Base-by-base conservation (phyloP, 1,140 invertebrate genomes). In the Gryon sp. region DNA sequence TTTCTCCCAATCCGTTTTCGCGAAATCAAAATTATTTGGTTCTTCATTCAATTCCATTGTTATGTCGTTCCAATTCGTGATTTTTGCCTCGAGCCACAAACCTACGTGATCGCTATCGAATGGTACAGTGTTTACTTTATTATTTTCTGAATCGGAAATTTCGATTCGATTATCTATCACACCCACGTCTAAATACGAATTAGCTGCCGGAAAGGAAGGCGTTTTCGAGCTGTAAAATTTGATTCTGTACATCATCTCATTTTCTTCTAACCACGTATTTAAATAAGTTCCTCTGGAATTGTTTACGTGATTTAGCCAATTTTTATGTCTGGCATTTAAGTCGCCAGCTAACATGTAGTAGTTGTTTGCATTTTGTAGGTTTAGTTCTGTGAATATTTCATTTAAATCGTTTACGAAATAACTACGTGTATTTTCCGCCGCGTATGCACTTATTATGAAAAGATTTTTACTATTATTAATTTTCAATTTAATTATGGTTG, bases 301-400 rank as follows among this genome's bases (percentile, higher is more conserved):
- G 7, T 53, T 65, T 0, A 32, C 1, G 0, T 2, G 8, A 16
- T 83, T 75, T 15, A 22, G 32, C 79, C 73, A 83, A 0, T 26
- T 5, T 18, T 9, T 22, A 45, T 80, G 74, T 18, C 38, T 65
- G 0, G 82, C 76, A 20, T 83, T 83, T 5, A 83, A 3, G 16
- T 83, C 81, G 0, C 81, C 81, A 9, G 76, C 78, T 4, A 81
- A 2, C 1, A 80, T 32, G 38, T 63, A 83, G 7, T 50, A 72
- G 16, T 79, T 80, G 6, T 69, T 59, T 0, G 11, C 0, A 2
- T 50, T 2, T 0, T 74, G 4, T 0, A 80, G 16, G 2, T 78
- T 76, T n/a, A 81, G 38, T 38, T 55, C 50, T 15, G 24, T 0
- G 9, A 81, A 79, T 38, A 79, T 52, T 18, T 24, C 1, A 16